phyloP scores from a whole-genome alignment of 2,113 vertebrate genomes.

The Erinaceus europaeus region DNA sequence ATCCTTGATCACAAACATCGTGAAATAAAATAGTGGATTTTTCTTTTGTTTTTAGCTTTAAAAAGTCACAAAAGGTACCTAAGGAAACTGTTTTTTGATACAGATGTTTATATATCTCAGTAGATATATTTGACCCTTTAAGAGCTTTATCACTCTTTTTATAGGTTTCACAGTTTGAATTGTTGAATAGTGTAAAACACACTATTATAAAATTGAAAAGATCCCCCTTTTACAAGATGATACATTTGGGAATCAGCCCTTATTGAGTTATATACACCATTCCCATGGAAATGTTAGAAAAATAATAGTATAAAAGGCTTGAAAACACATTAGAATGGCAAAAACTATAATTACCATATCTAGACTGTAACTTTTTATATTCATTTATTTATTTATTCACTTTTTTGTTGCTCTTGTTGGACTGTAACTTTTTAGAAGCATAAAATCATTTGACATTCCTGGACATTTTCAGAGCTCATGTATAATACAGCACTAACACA shows the following conservation, averaged over 20 bases:
- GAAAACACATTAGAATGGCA: constrained; percentile 74
- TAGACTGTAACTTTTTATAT: constrained; percentile 69
- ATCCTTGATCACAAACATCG: neutral
- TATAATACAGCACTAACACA: constrained; percentile 44
- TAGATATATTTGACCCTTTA: constrained; percentile 19
- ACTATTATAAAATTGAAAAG: constrained; percentile 58
- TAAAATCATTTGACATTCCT: constrained; percentile 56
- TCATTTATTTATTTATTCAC: too few species aligned
- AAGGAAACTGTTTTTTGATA: neutral
- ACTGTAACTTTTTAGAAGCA: constrained; percentile 57
- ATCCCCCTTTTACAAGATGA: constrained; percentile 54
- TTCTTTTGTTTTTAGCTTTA: neutral
- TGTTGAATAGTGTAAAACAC: constrained; percentile 44
- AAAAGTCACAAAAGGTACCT: neutral
- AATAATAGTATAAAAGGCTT: constrained; percentile 78
- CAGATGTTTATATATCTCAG: neutral
- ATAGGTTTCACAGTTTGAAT: constrained; percentile 40
- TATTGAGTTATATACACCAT: constrained; percentile 77
- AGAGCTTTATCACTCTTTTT: constrained; percentile 38
- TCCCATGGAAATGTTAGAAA: constrained; percentile 79
- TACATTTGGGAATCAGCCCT: constrained; percentile 72
- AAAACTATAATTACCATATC: constrained; percentile 78
- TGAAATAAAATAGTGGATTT: neutral
- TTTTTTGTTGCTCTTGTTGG: too few species aligned
- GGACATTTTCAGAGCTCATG: constrained; percentile 36